These are phyloP conservation scores for Mola mola DNA, from an alignment of 2,113 vertebrate species.

Conservation along the genomic window DNA sequence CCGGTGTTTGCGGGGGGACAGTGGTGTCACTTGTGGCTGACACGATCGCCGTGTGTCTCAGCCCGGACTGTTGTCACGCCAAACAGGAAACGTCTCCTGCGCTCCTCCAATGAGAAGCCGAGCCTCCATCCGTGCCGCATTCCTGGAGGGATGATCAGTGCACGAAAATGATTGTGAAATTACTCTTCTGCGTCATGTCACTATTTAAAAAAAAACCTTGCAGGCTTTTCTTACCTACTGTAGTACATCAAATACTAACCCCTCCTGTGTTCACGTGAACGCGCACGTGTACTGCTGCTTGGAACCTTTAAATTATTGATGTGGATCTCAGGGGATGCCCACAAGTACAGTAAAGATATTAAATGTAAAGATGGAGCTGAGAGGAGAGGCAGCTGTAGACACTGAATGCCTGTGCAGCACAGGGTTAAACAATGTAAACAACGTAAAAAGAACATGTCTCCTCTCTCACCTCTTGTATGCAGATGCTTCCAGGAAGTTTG, in stretches of 20 bases:
- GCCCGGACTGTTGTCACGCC: conserved; percentile 39
- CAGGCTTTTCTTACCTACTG: conserved; percentile 6
- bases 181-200: background rate
- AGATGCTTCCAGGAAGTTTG: conserved; percentile 65
- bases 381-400: conserved; percentile 42
- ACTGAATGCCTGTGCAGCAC: conserved; percentile 17
- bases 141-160: conserved; percentile 22
- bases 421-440: conserved; percentile 70
- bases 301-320: conserved; percentile 86
- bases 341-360: conserved; percentile 38
- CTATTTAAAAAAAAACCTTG: conserved; percentile 1
- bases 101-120: conserved; percentile 31
- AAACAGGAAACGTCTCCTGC: conserved; percentile 55
- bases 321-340: conserved; percentile 76
- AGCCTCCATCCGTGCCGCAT: conserved; percentile 17
- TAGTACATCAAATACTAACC: too few species aligned
- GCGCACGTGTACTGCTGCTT: conserved; percentile 74
- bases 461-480: conserved; percentile 64
- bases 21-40: conserved; percentile 60
- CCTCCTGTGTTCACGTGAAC: conserved; percentile 12
- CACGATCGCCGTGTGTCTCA: conserved; percentile 39
- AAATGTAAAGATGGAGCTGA: conserved; percentile 71
- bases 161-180: background rate
- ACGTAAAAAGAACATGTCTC: conserved; percentile 54
- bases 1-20: conserved; percentile 20